phyloP scores from a whole-genome alignment of 1,140 invertebrate genomes.

The Luehdorfia chinensis region DNA sequence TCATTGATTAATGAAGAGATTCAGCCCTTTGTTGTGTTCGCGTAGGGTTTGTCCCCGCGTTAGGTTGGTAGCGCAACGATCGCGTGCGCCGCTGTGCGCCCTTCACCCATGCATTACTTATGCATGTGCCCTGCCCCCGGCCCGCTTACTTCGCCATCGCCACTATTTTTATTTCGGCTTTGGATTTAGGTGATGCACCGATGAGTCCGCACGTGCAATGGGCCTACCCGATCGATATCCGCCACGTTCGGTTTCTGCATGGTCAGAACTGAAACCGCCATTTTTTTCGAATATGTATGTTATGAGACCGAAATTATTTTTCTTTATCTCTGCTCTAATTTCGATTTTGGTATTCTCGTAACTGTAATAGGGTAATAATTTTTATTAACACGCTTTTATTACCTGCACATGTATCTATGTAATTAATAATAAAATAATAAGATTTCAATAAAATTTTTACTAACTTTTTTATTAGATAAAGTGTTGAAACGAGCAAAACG shows the following conservation, averaged over 20 bases:
- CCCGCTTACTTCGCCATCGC: constrained; percentile 32
- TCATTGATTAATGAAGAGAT: constrained; percentile 60
- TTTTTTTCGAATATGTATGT: constrained; percentile 7
- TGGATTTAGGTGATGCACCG: constrained; percentile 63
- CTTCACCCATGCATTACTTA: constrained; percentile 68
- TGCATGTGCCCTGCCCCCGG: constrained; percentile 48
- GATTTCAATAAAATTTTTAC: too few relatives aligned
- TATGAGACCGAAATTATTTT: too few relatives aligned
- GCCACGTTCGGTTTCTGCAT: constrained; percentile 9
- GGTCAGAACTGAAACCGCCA: too few relatives aligned
- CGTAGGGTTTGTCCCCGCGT: constrained; percentile 40
- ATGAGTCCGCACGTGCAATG: constrained; percentile 53
- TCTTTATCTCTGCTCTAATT: too few relatives aligned
- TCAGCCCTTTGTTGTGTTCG: constrained; percentile 41
- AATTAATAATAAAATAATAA: too few relatives aligned
- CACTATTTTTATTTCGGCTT: constrained; percentile 65
- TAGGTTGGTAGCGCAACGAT: constrained; percentile 38
- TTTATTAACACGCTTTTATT: too few relatives aligned
- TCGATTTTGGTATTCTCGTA: too few relatives aligned
- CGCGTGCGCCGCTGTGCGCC: constrained; percentile 59
- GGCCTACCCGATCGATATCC: constrained; percentile 47
- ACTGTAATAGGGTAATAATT: too few relatives aligned
- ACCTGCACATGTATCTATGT: too few relatives aligned
- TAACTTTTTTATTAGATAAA: too few relatives aligned
- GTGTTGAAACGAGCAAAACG: too few relatives aligned